Evolutionary conservation across 2,797 vertebrate species (phyloP).

Genomic region (Girardinus metallicus): DNA sequence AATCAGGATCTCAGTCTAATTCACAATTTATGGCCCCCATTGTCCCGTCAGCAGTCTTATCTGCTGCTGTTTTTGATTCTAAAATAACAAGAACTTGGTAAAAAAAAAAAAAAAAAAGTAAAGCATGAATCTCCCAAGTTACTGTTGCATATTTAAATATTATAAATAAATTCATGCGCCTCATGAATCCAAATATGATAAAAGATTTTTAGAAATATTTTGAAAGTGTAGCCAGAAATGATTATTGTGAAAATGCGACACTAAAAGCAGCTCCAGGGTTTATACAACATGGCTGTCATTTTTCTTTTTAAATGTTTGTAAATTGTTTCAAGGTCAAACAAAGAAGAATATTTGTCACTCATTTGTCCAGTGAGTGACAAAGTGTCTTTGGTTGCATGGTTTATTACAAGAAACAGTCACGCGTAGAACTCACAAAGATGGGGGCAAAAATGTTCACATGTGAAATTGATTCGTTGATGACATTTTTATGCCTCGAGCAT

Average conservation of each 20-base stretch:
- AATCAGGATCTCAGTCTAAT: conserved; percentile 5
- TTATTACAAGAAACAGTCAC: conserved; percentile 3
- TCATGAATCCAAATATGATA: not conserved
- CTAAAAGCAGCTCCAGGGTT: conserved; percentile 10
- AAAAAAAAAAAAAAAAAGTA: not conserved
- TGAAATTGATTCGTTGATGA: conserved; percentile 49
- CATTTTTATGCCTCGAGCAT: conserved; percentile 49
- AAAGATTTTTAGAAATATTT: conserved; percentile 14
- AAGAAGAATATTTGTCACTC: conserved; percentile 19
- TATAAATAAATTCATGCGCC: conserved; percentile 3
- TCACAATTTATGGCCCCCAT: conserved; percentile 9
- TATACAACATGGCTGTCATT: conserved; percentile 44
- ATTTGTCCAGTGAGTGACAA: too few relatives aligned
- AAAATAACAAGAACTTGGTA: not conserved
- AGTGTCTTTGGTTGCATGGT: not conserved
- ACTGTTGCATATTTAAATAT: conserved; percentile 9
- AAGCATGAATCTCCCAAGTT: not conserved
- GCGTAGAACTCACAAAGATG: not conserved
- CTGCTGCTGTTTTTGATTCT: conserved; percentile 14
- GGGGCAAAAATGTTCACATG: conserved; percentile 1
- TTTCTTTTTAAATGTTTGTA: conserved; percentile 25
- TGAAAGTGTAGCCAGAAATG: not conserved
- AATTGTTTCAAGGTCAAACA: conserved; percentile 28
- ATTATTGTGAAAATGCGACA: conserved; percentile 28
- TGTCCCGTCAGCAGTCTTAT: not conserved